Conservation (phyloP, 2,888 invertebrate genomes). For the Nemapogon koenigi region DNA sequence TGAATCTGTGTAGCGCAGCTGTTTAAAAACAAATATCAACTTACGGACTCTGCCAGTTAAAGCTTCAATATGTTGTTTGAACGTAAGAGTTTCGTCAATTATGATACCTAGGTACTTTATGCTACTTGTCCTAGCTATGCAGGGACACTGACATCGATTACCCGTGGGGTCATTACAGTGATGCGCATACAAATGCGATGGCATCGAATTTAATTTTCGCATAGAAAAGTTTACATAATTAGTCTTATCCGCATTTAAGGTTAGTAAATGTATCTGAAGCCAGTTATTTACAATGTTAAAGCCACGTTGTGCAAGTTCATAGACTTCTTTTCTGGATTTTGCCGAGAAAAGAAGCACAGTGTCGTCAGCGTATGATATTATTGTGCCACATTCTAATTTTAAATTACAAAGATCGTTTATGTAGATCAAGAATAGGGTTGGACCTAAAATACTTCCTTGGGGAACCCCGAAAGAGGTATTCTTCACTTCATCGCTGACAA, state of each 20-base stretch:
- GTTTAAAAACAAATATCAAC: slow-evolving; percentile 14
- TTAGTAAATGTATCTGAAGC: background rate
- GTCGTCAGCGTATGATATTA: slow-evolving; percentile 7
- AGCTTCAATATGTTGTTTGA: slow-evolving; percentile 11
- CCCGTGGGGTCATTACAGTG: background rate
- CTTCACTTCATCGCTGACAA: background rate
- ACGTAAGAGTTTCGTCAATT: slow-evolving; percentile 12
- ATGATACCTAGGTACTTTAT: slow-evolving; percentile 11
- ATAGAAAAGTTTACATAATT: slow-evolving; percentile 2
- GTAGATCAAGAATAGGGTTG: background rate
- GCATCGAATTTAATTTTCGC: background rate
- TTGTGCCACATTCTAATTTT: background rate
- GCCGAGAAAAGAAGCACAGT: slow-evolving; percentile 9
- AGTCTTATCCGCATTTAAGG: slow-evolving; percentile 6
- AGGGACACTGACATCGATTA: background rate
- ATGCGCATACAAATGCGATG: no score
- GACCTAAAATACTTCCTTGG: background rate
- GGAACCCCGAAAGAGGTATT: slow-evolving; percentile 1
- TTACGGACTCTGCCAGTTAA: slow-evolving; percentile 14
- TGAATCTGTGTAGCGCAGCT: slow-evolving; percentile 12
- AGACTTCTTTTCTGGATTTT: slow-evolving; percentile 1
- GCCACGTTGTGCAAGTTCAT: background rate
- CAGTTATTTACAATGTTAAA: background rate
- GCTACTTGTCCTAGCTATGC: background rate
- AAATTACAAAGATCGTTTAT: background rate